phyloP scores from a whole-genome alignment of 2,113 vertebrate species.

The Cavia porcellus region DNA sequence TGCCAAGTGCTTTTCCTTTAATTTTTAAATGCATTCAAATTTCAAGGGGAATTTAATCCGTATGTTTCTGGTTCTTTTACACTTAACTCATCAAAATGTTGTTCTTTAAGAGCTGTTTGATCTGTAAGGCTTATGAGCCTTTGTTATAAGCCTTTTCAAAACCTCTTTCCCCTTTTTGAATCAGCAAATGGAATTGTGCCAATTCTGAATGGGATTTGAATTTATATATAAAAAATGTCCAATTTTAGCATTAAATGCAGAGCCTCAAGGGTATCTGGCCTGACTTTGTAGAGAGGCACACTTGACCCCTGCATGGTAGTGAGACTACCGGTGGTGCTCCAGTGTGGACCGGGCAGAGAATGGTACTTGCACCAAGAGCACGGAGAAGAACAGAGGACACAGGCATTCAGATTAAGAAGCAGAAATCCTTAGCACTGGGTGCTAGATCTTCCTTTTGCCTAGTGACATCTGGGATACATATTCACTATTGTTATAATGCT shows the following conservation, averaged over 20 bases:
- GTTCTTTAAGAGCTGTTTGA: conserved; percentile 86
- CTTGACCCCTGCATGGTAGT: not conserved
- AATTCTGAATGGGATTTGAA: conserved; percentile 76
- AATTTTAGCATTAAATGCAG: conserved; percentile 65
- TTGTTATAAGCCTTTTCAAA: conserved; percentile 85
- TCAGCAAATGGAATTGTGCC: conserved; percentile 80
- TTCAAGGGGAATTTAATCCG: conserved; percentile 85
- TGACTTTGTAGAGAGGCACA: not conserved
- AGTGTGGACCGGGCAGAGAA: rapidly evolving
- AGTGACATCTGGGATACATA: not conserved
- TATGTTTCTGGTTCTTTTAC: conserved; percentile 86
- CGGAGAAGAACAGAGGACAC: not conserved
- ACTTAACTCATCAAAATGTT: conserved; percentile 87
- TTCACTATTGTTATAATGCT: not conserved
- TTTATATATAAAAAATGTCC: conserved; percentile 71
- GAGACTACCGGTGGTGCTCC: not conserved
- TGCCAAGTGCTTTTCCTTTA: conserved; percentile 82
- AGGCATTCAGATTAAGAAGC: not conserved
- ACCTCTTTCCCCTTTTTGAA: conserved; percentile 81
- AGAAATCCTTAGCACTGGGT: not conserved
- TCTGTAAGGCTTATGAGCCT: conserved; percentile 83
- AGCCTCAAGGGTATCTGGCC: conserved; percentile 12
- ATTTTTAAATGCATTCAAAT: conserved; percentile 85
- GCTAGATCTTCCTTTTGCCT: not conserved
- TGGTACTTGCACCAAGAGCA: not conserved